Evolutionary conservation across 1,140 invertebrate species (phyloP).

Genomic region (Sweltsa coloradensis): DNA sequence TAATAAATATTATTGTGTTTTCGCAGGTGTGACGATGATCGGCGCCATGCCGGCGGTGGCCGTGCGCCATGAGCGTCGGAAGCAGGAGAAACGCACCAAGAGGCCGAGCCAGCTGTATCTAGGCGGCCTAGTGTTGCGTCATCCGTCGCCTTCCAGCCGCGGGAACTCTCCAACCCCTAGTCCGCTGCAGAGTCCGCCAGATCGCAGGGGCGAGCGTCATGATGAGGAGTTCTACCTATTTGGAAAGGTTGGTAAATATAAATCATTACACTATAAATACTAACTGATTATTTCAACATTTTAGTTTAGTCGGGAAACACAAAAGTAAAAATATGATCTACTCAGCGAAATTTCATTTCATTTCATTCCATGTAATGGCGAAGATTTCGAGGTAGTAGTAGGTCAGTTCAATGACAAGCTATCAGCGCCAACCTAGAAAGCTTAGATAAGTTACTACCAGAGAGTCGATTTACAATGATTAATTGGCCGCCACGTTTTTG

Average conservation of each 20-base stretch:
- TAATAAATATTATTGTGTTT: not conserved
- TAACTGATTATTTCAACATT: too few species aligned
- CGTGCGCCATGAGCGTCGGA: slow-evolving; percentile 62
- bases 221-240: slow-evolving; percentile 59
- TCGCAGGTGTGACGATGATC: slow-evolving; percentile 48
- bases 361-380: too few species aligned
- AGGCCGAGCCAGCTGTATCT: slow-evolving; percentile 58
- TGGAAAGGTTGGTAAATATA: slow-evolving; percentile 53
- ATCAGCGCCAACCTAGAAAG: too few species aligned
- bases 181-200: slow-evolving; percentile 40
- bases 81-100: slow-evolving; percentile 52
- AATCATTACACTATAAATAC: too few species aligned
- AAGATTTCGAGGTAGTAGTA: too few species aligned
- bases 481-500: too few species aligned
- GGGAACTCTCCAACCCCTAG: slow-evolving; percentile 8
- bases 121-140: slow-evolving; percentile 2
- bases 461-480: too few species aligned
- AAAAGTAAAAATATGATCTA: too few species aligned
- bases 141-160: slow-evolving; percentile 8
- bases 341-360: too few species aligned
- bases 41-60: slow-evolving; percentile 77
- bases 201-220: slow-evolving; percentile 25
- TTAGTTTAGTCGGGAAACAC: too few species aligned
- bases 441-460: too few species aligned
- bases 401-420: too few species aligned